Base-by-base conservation (phyloP, 2,797 vertebrate genomes). In the Diceros bicornis region DNA sequence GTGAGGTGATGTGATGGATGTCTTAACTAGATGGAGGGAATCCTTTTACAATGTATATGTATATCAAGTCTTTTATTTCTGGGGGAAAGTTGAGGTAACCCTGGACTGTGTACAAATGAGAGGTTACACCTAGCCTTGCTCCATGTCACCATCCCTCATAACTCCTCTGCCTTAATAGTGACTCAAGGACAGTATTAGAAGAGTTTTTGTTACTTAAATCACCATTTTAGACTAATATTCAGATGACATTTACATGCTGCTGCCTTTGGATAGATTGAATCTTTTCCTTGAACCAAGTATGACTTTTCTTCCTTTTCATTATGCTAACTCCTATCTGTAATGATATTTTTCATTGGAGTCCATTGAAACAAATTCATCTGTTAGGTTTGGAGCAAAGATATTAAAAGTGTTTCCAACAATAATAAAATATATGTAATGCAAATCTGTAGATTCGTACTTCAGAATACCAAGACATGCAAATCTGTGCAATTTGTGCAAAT, bases 351-450 rank as follows among this genome's bases (percentile, higher is more conserved):
- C 97, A 94, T 96, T 97, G 96, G 47, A 85, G n/a, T 72, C 86
- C 57, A 93, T 96, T 95, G 96, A 98, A 98, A 98, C 92, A 96
- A 98, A 98, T 96, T 96, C 95, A n/a, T 94, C 89, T 97, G 57
- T 79, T 97, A 98, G 75, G 21, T 96, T 97, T 97, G 85, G 69
- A 96, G 79, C n/a, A 97, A 98, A 97, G n/a, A 72, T 89, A 96
- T 97, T 97, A 96, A 97, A 97, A 96, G 94, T 92, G 32, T 97
- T 98, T 98, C 94, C 93, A 98, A 69, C 86, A 89, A 90, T 91
- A 97, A 93, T 66, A 96, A 94, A 97, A 72, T 85, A 62, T 44
- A 27, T 90, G 93, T 94, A 44, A 89, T 77, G 62, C 57, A 95
- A 97, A 97, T 97, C 59, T 87, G 23, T 82, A 21, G 2, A 29